phyloP scores from a whole-genome alignment of 2,113 vertebrate species.

The Tringa solitaria region DNA sequence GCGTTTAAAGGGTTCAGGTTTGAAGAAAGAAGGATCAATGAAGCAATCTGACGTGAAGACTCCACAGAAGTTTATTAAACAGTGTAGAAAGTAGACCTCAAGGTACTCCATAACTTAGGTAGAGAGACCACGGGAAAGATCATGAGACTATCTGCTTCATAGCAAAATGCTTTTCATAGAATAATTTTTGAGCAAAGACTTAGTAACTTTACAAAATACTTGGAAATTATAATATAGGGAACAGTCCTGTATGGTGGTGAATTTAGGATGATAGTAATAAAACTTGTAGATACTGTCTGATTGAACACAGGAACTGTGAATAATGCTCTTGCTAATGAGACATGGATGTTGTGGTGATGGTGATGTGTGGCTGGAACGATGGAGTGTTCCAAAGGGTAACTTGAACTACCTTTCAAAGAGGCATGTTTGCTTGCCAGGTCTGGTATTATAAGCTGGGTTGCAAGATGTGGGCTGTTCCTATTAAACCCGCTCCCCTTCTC shows the following conservation, averaged over 20 bases:
- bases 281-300: background rate
- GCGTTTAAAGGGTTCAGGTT: background rate
- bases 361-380: accelerated
- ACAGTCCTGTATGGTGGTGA: background rate
- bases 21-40: background rate
- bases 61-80: background rate
- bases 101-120: background rate
- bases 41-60: background rate
- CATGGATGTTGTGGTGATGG: background rate
- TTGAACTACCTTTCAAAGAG: background rate
- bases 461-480: background rate
- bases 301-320: background rate
- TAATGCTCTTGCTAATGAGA: background rate
- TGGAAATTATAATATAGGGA: background rate
- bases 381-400: background rate
- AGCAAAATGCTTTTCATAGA: background rate
- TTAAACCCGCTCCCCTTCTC: background rate
- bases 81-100: background rate
- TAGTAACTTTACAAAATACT: background rate
- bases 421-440: background rate
- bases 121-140: background rate
- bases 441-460: background rate
- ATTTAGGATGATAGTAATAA: background rate
- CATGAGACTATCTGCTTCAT: background rate
- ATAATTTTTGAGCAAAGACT: background rate